phyloP scores from a whole-genome alignment of 2,797 vertebrate genomes.

The Hemibagrus guttatus region DNA sequence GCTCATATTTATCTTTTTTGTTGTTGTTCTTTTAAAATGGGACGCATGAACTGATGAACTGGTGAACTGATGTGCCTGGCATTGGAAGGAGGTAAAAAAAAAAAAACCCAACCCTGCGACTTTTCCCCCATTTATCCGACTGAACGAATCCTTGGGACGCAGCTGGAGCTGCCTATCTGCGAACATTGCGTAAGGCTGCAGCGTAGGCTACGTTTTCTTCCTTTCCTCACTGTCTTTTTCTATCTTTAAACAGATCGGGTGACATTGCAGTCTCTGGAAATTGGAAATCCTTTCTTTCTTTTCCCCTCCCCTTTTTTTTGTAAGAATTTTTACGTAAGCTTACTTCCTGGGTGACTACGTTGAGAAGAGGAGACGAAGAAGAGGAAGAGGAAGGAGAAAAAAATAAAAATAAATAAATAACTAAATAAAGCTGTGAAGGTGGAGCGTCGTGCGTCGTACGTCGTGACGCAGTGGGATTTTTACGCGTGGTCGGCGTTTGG shows the following conservation, averaged over 20 bases:
- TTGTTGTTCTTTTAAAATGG: not conserved
- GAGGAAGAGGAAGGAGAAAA: not conserved
- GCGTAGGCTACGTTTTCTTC: conserved; percentile 68
- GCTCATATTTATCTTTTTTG: not conserved
- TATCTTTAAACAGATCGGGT: conserved; percentile 61
- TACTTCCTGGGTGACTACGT: conserved; percentile 67
- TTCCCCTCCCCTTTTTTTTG: not conserved
- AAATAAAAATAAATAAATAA: not conserved
- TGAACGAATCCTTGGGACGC: conserved; percentile 14
- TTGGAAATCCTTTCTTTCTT: conserved; percentile 42
- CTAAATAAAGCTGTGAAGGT: conserved; percentile 67
- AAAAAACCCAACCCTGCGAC: not conserved
- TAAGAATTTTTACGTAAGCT: conserved; percentile 35
- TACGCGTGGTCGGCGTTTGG: conserved; percentile 81
- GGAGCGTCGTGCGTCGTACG: conserved; percentile 80
- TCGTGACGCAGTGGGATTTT: conserved; percentile 82
- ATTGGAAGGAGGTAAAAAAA: not conserved
- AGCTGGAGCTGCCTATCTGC: conserved; percentile 50
- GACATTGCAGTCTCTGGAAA: conserved; percentile 74
- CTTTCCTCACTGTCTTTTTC: not conserved
- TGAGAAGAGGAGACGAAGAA: conserved; percentile 15
- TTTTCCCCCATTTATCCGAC: not conserved
- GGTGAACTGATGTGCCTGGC: not conserved
- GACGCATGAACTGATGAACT: not conserved
- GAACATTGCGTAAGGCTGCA: conserved; percentile 64